phyloP scores from a whole-genome alignment of 2,888 invertebrate genomes.

The Diaperis boleti region DNA sequence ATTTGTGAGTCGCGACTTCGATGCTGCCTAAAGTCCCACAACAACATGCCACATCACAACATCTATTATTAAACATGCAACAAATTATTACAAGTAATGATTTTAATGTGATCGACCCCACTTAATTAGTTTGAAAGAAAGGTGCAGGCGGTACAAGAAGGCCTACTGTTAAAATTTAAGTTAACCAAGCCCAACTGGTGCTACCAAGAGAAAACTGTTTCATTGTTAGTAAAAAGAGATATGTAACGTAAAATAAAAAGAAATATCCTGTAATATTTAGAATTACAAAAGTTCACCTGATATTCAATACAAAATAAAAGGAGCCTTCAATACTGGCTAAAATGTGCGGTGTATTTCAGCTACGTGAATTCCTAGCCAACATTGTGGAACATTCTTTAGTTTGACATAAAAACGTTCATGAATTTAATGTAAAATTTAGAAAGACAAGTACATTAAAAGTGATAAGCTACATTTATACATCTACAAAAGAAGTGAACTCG shows the following conservation, averaged over 20 bases:
- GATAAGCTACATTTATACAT: slow-evolving; percentile 31
- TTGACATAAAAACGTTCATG: background rate
- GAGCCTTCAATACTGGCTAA: no score
- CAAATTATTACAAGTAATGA: slow-evolving; percentile 12
- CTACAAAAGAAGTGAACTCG: slow-evolving; percentile 24
- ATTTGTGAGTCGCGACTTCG: slow-evolving; percentile 70
- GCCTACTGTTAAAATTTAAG: no score
- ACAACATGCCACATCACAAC: slow-evolving; percentile 65
- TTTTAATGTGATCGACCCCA: background rate
- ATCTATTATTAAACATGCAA: slow-evolving; percentile 57
- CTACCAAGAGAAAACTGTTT: no score
- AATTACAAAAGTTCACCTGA: no score
- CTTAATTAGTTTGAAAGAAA: no score
- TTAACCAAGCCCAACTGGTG: no score
- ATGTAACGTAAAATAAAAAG: no score
- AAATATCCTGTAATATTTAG: no score
- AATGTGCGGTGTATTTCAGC: background rate
- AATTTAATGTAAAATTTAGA: slow-evolving; percentile 12
- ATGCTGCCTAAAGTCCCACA: slow-evolving; percentile 65
- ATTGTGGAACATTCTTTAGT: background rate
- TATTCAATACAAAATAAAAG: no score
- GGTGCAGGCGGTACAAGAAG: no score
- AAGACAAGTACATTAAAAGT: slow-evolving; percentile 26
- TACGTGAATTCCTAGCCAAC: background rate
- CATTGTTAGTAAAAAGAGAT: no score